phyloP scores from a whole-genome alignment of 92 coral and sea anemone species.

The Desmophyllum pertusum region DNA sequence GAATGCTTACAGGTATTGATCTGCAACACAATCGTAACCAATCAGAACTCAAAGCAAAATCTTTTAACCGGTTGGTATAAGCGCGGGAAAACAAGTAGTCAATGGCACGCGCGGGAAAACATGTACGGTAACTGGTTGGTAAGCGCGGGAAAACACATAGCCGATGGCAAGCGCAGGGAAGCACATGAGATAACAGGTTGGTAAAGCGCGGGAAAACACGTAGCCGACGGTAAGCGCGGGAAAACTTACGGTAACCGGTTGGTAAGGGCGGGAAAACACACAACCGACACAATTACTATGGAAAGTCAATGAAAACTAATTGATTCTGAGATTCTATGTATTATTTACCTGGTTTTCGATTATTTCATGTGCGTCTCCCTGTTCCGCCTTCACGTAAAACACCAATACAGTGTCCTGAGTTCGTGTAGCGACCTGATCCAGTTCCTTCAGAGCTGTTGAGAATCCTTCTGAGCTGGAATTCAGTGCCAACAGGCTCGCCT shows the following conservation, averaged over 20 bases:
- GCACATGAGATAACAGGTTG: background rate
- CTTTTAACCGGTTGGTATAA: background rate
- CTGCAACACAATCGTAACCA: conserved; percentile 49
- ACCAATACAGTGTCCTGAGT: conserved; percentile 92
- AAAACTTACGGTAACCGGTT: background rate
- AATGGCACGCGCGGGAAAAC: conserved; percentile 1
- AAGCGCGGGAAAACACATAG: background rate
- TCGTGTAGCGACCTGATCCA: conserved; percentile 88
- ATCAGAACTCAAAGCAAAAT: background rate
- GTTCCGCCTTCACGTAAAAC: conserved; percentile 90
- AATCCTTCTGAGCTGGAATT: conserved; percentile 74
- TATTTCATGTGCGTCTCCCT: conserved; percentile 81
- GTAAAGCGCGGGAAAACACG: background rate
- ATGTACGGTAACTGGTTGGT: background rate
- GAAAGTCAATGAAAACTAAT: background rate
- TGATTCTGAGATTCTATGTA: background rate
- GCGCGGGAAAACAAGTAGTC: background rate
- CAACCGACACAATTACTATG: no score
- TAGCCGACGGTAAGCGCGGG: background rate
- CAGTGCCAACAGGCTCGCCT: conserved; percentile 72
- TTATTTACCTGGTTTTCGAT: conserved; percentile 45
- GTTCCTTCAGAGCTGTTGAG: conserved; percentile 69
- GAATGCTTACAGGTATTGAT: conserved; percentile 77
- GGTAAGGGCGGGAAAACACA: background rate
- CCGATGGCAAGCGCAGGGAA: background rate